Evolutionary conservation across 1,140 invertebrate genomes (phyloP).

Genomic region (Microplitis demolitor): DNA sequence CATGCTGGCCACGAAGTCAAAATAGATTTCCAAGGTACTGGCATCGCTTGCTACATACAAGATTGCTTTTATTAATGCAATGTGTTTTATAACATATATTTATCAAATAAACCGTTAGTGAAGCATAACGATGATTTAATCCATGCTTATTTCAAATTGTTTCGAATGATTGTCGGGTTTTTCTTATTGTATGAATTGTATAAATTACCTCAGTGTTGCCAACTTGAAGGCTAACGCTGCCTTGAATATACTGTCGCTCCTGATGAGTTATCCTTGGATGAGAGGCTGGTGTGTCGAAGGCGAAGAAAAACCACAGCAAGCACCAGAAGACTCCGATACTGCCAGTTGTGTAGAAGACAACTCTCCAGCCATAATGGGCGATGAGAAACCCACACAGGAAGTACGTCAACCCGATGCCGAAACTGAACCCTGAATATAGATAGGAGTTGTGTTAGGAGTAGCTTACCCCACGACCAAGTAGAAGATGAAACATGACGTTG

Average conservation of each 20-base stretch:
- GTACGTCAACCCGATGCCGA: slow-evolving; percentile 75
- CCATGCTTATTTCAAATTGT: too few species aligned
- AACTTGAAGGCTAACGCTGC: slow-evolving; percentile 63
- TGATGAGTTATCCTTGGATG: slow-evolving; percentile 75
- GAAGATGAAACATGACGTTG: slow-evolving; percentile 59
- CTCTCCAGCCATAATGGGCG: slow-evolving; percentile 69
- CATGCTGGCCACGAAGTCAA: slow-evolving; percentile 78
- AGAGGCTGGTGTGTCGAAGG: slow-evolving; percentile 73
- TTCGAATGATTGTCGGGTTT: too few species aligned
- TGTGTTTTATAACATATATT: not conserved
- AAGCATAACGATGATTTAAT: too few species aligned
- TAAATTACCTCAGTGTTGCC: slow-evolving; percentile 54
- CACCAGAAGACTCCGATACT: slow-evolving; percentile 71
- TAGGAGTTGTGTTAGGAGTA: slow-evolving; percentile 58
- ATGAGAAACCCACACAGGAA: slow-evolving; percentile 74
- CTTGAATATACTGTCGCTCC: slow-evolving; percentile 74
- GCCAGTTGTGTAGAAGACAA: slow-evolving; percentile 75
- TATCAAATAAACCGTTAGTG: too few species aligned
- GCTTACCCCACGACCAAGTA: slow-evolving; percentile 56
- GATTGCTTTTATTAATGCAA: not conserved
- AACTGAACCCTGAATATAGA: slow-evolving; percentile 70
- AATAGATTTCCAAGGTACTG: slow-evolving; percentile 77
- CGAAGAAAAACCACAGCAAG: slow-evolving; percentile 74
- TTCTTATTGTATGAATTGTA: too few species aligned
- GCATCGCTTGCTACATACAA: slow-evolving; percentile 46